Conservation (phyloP, 2,797 vertebrate genomes). For the Thamnophis elegans region DNA sequence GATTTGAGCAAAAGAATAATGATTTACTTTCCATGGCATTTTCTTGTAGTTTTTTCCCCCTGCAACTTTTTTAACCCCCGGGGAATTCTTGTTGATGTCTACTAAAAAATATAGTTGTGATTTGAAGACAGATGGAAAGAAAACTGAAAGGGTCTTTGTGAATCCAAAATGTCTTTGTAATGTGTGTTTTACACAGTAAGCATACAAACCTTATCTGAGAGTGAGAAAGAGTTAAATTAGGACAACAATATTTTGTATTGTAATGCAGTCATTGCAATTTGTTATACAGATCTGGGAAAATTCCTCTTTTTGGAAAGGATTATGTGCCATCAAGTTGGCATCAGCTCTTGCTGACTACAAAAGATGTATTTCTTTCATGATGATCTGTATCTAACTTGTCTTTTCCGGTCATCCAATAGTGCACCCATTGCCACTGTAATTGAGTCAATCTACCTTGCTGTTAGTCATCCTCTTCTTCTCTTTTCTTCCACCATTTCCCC, state of each 20-base stretch:
- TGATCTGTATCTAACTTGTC: not conserved
- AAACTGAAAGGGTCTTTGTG: not conserved
- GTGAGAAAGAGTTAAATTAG: not conserved
- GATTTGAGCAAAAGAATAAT: conserved; percentile 29
- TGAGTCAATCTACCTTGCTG: not conserved
- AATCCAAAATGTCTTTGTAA: not conserved
- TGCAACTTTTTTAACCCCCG: not conserved
- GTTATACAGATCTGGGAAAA: not conserved
- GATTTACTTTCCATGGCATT: conserved; percentile 24
- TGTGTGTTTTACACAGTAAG: not conserved
- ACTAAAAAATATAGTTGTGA: not conserved
- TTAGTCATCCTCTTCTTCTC: not conserved
- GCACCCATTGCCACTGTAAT: not conserved
- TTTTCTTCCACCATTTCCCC: not conserved
- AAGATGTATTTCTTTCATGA: not conserved
- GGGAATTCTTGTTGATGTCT: conserved; percentile 9
- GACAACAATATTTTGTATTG: not conserved
- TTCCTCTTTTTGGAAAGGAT: not conserved
- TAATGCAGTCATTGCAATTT: not conserved
- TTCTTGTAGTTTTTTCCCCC: not conserved
- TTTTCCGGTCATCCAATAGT: not conserved
- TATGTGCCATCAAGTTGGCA: not conserved
- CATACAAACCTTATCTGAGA: not conserved
- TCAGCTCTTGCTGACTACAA: not conserved
- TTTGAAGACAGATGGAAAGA: conserved; percentile 8